Percentiles rank a stretch among this genome's conserved stretches.
These are phyloP conservation scores for Silurus lanzhouensis DNA, from an alignment of 2,797 vertebrate genomes.

Conservation along the genomic window DNA sequence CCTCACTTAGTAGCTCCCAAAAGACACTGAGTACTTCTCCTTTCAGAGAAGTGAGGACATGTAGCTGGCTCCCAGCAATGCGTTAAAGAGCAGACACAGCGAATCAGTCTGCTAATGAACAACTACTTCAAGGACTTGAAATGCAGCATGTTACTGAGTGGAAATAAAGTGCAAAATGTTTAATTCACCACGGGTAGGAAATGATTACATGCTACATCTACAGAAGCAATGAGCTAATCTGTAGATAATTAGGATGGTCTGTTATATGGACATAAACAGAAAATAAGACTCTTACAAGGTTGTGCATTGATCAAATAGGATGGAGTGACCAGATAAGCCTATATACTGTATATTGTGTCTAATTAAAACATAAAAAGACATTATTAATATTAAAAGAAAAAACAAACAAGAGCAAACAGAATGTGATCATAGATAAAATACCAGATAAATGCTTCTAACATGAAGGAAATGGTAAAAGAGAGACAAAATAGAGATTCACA, in stretches of 20 bases:
- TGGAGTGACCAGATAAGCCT: neutral
- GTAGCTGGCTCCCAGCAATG: conserved; percentile 16
- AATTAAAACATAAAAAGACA: neutral
- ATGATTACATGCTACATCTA: conserved; percentile 22
- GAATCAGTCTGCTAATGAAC: conserved; percentile 35
- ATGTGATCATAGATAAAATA: neutral
- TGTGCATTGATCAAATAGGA: neutral
- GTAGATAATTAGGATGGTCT: conserved; percentile 30
- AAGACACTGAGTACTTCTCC: conserved; percentile 23
- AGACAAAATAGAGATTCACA: conserved; percentile 6
- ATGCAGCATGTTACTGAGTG: neutral
- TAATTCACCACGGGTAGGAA: conserved; percentile 23
- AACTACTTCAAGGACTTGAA: conserved; percentile 8
- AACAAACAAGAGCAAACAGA: neutral
- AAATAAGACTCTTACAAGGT: neutral
- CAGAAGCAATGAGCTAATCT: neutral
- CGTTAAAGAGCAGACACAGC: conserved; percentile 23
- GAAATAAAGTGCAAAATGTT: conserved; percentile 33
- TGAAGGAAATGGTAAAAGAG: neutral
- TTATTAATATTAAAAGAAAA: neutral
- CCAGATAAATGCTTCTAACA: neutral
- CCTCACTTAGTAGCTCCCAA: conserved; percentile 13
- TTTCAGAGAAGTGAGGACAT: conserved; percentile 29
- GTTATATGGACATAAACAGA: conserved; percentile 9
- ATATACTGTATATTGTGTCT: neutral